Percentiles rank a stretch among this genome's conserved stretches.
Conservation (phyloP, 2,113 vertebrate species). For the Strigops habroptila region DNA sequence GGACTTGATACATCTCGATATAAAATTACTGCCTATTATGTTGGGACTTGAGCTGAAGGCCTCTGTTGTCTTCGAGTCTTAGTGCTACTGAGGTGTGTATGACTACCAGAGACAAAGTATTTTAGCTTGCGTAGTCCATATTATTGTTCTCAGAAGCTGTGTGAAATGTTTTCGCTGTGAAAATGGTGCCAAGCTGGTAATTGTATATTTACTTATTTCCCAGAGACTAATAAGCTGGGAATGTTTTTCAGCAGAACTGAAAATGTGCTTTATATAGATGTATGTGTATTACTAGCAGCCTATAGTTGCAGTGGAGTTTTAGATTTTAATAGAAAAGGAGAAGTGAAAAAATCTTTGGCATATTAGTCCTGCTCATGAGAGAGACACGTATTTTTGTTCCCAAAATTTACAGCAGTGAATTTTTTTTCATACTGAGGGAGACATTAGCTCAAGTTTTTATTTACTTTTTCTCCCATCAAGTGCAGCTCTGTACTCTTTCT, state of each 20-base stretch:
- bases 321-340: background rate
- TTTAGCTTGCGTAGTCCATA: background rate
- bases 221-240: background rate
- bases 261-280: background rate
- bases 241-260: background rate
- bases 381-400: background rate
- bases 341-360: background rate
- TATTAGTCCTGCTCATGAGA: background rate
- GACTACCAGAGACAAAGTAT: background rate
- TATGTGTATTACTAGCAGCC: background rate
- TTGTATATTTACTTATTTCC: background rate
- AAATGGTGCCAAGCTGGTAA: background rate
- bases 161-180: background rate
- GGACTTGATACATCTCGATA: background rate
- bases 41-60: background rate
- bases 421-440: background rate
- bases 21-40: background rate
- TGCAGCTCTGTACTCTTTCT: background rate
- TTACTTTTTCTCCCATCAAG: background rate
- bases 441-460: background rate
- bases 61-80: background rate
- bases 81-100: background rate
- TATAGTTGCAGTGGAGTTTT: background rate
- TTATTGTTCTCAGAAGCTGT: background rate
- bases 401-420: background rate